Evolutionary conservation across 1,140 invertebrate species (phyloP).

Genomic region (Calosoma granatense): DNA sequence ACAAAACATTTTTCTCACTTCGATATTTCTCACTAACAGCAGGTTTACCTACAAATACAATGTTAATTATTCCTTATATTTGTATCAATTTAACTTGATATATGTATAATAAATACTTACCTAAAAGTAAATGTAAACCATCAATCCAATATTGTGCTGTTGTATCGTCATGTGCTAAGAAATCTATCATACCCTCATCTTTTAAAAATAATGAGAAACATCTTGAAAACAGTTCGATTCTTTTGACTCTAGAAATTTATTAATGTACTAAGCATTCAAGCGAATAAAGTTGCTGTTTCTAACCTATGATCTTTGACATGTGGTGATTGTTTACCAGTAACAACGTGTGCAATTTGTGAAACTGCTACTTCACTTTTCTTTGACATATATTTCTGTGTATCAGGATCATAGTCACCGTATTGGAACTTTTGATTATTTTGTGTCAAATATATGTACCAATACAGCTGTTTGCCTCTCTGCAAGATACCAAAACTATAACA

Average conservation of each 20-base stretch:
- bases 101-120: too few relatives aligned
- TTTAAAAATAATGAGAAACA: slow-evolving; percentile 1
- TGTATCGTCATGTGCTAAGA: background rate
- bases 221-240: background rate
- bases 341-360: background rate
- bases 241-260: background rate
- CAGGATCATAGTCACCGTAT: background rate
- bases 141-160: background rate
- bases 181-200: background rate
- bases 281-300: background rate
- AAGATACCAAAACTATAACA: background rate
- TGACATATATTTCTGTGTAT: background rate
- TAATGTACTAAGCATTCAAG: background rate
- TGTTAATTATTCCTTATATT: too few relatives aligned
- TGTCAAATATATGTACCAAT: background rate
- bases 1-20: too few relatives aligned
- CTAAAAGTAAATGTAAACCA: background rate
- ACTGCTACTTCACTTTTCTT: background rate
- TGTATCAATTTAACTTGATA: too few relatives aligned
- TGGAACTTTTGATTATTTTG: background rate
- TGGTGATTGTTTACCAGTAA: background rate
- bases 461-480: background rate
- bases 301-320: background rate
- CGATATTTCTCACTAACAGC: background rate
- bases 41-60: background rate